These are phyloP conservation scores for Epistrophe eligans DNA, from an alignment of 2,888 invertebrate genomes.

Conservation along the genomic window DNA sequence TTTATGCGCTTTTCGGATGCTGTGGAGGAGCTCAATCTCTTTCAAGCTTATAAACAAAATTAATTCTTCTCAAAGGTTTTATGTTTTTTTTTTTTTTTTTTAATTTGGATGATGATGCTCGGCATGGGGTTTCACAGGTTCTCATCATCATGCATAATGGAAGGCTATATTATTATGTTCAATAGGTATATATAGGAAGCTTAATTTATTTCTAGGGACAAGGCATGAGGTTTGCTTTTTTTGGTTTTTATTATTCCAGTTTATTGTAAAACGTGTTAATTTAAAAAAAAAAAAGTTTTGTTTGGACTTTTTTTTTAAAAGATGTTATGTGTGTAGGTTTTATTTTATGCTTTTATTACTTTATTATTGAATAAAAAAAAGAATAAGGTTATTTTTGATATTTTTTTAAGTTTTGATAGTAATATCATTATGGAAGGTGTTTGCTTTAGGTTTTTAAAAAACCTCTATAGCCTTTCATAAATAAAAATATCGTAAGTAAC, in stretches of 20 bases:
- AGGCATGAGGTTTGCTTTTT: constrained; percentile 63
- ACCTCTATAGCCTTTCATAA: too few relatives aligned
- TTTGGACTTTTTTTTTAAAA: not conserved
- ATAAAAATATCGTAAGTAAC: too few relatives aligned
- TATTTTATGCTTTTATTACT: constrained; percentile 7
- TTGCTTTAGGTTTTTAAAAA: too few relatives aligned
- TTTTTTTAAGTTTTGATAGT: too few relatives aligned
- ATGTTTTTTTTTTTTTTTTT: not conserved
- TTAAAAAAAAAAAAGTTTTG: constrained; percentile 34
- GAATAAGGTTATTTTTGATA: not conserved
- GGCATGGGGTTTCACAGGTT: constrained; percentile 60
- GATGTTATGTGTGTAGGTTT: not conserved
- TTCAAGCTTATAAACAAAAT: constrained; percentile 33
- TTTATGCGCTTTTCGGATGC: constrained; percentile 40
- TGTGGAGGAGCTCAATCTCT: constrained; percentile 52
- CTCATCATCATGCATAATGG: constrained; percentile 25
- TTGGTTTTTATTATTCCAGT: constrained; percentile 1
- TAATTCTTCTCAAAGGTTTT: constrained; percentile 9
- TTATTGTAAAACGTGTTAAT: constrained; percentile 68
- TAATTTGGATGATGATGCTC: constrained; percentile 56
- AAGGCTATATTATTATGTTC: constrained; percentile 11
- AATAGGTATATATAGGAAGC: not conserved
- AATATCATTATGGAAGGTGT: too few relatives aligned
- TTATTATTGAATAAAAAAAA: not conserved
- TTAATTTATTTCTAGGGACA: constrained; percentile 16